Evolutionary conservation across 1,140 invertebrate genomes (phyloP).

Genomic region (Heterodera schachtii): DNA sequence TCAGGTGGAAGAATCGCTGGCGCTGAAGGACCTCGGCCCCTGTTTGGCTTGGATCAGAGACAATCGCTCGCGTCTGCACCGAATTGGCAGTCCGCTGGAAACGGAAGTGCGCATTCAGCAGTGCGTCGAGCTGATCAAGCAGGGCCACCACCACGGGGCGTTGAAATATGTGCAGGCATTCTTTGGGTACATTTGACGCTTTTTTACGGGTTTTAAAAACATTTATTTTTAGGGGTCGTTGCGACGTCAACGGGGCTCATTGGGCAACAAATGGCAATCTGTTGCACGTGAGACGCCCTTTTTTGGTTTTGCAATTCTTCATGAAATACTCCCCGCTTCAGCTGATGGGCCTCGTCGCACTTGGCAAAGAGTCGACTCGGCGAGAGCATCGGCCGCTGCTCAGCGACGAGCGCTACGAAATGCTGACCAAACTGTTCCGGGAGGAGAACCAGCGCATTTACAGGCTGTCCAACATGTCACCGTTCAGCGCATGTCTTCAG

Average conservation of each 20-base stretch:
- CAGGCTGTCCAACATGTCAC: conserved; percentile 79
- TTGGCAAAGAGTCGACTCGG: conserved; percentile 30
- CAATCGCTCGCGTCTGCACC: conserved; percentile 91
- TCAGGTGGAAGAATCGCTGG: conserved; percentile 74
- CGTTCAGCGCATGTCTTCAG: conserved; percentile 85
- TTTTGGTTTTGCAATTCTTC: no score
- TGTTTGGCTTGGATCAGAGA: conserved; percentile 96
- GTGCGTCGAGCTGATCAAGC: conserved; percentile 89
- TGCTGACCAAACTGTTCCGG: conserved; percentile 39
- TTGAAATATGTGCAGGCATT: conserved; percentile 72
- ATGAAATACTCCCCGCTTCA: conserved; percentile 27
- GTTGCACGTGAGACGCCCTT: not conserved
- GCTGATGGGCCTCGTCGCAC: conserved; percentile 43
- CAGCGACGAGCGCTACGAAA: conserved; percentile 50
- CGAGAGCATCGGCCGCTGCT: conserved; percentile 38
- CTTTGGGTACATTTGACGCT: conserved; percentile 28
- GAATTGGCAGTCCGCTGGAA: conserved; percentile 73
- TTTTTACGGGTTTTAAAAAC: not conserved
- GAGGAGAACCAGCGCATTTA: conserved; percentile 52
- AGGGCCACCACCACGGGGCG: conserved; percentile 82
- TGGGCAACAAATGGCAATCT: conserved; percentile 11
- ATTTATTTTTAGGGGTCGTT: conserved; percentile 2
- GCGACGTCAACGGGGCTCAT: conserved; percentile 12
- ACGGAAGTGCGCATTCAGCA: conserved; percentile 91
- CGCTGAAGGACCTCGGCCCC: conserved; percentile 79